Conservation (phyloP, 2,113 vertebrate genomes). For the Sturnus vulgaris region DNA sequence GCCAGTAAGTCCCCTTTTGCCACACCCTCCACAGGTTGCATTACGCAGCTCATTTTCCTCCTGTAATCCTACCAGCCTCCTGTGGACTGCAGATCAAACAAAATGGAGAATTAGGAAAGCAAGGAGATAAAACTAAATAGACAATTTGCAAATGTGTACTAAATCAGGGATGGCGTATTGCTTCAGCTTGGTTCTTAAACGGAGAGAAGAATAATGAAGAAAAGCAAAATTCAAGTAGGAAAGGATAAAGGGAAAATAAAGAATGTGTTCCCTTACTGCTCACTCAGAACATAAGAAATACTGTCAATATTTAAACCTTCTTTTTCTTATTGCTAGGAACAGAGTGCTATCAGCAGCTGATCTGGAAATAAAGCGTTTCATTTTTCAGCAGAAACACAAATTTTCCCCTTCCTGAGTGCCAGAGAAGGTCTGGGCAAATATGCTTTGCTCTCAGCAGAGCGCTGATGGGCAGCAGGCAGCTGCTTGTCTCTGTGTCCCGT, state of each 20-base stretch:
- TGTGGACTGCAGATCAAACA: neutral
- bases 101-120: neutral
- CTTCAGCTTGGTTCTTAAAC: neutral
- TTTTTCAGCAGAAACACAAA: neutral
- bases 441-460: conserved; percentile 16
- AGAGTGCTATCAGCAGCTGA: neutral
- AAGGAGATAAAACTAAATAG: neutral
- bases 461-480: conserved; percentile 12
- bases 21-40: neutral
- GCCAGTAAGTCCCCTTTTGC: neutral
- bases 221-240: neutral
- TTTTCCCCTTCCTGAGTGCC: neutral
- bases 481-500: neutral
- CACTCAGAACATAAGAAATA: neutral
- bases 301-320: neutral
- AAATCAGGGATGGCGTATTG: neutral
- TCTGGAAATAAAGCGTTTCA: neutral
- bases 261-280: neutral
- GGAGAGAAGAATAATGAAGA: neutral
- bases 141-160: neutral
- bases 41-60: neutral
- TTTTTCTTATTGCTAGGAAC: neutral
- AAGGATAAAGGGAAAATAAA: neutral
- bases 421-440: conserved; percentile 9
- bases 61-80: neutral